Conservation (phyloP, 2,113 vertebrate genomes). For the Megaceryle torquata region DNA sequence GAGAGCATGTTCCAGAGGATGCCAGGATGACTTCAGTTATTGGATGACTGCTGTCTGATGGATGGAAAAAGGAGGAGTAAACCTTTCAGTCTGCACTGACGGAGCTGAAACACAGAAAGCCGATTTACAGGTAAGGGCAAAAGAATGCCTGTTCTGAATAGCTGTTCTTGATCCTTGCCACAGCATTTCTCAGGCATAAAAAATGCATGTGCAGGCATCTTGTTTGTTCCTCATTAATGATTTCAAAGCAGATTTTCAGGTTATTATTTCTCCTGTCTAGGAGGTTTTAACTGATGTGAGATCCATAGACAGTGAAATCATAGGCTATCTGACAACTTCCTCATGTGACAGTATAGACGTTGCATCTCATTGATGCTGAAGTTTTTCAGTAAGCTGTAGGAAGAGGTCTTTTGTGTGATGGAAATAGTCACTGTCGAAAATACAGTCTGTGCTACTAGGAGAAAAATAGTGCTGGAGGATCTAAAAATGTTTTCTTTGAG, state of each 20-base stretch:
- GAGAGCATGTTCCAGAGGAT: conserved; percentile 70
- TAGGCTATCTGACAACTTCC: conserved; percentile 76
- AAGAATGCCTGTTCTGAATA: neutral
- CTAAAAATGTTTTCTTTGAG: conserved; percentile 49
- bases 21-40: conserved; percentile 77
- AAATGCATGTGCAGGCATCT: conserved; percentile 30
- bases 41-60: conserved; percentile 72
- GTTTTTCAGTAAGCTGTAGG: conserved; percentile 78
- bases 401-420: conserved; percentile 80
- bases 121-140: conserved; percentile 72
- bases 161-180: neutral
- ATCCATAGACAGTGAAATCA: conserved; percentile 80
- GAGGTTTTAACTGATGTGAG: conserved; percentile 73
- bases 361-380: conserved; percentile 78
- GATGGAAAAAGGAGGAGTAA: conserved; percentile 67
- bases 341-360: conserved; percentile 73
- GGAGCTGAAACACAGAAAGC: conserved; percentile 70
- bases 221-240: conserved; percentile 35
- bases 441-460: conserved; percentile 71
- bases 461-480: conserved; percentile 70
- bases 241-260: conserved; percentile 31
- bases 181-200: neutral
- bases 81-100: conserved; percentile 66
- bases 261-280: conserved; percentile 59
- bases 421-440: conserved; percentile 70